Evolutionary conservation across 2,888 invertebrate genomes (phyloP).

Genomic region (Pseudococcus longispinus): DNA sequence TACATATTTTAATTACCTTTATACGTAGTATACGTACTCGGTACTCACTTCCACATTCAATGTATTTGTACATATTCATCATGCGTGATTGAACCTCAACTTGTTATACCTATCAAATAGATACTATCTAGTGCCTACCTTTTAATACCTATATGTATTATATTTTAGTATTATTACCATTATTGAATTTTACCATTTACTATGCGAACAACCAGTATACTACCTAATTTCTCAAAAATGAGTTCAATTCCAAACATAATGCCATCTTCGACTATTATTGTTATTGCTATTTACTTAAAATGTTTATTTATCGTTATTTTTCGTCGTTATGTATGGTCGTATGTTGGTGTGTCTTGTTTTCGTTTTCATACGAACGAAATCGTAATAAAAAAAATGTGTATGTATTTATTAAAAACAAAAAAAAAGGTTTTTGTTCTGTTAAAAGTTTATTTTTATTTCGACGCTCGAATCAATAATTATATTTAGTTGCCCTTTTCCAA

Average conservation of each 20-base stretch:
- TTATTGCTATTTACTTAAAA: not conserved
- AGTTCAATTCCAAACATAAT: not conserved
- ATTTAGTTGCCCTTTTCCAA: too few species aligned
- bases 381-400: not conserved
- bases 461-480: not conserved
- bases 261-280: not conserved
- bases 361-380: not conserved
- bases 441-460: not conserved
- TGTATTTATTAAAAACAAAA: not conserved
- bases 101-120: too few species aligned
- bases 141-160: not conserved
- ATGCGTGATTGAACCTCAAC: not conserved
- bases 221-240: not conserved
- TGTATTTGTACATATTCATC: not conserved
- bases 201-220: not conserved
- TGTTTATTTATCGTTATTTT: not conserved
- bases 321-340: not conserved
- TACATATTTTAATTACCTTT: too few species aligned
- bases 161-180: not conserved
- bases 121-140: not conserved
- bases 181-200: not conserved
- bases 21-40: not conserved
- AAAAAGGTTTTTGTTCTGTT: slow-evolving; percentile 11
- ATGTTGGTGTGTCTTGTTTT: not conserved
- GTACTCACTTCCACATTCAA: not conserved